Evolutionary conservation across 2,797 vertebrate species (phyloP), one percentile per base, ranked within the genome.

Genomic region (Cossypha dichroa): DNA sequence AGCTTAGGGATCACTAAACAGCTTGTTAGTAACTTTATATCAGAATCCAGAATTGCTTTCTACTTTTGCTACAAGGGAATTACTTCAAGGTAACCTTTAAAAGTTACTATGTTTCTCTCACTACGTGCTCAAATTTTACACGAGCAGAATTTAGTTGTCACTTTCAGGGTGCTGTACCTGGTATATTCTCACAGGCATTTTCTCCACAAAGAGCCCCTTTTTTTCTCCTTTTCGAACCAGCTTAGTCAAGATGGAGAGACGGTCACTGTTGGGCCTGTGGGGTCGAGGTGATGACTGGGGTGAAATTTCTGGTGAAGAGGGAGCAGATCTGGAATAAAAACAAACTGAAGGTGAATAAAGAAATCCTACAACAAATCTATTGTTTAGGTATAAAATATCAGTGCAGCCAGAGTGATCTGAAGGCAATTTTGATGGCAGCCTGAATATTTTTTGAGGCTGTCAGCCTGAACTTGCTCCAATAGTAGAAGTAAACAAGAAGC

Each of bases 161-260:
- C 43, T 87, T 67, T 34, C 26, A 59, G 26, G 28, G 48, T 12
- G 19, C 40, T 73, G 62, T 95, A 99, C 99, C 99, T 99, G 99
- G 94, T 99, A 99, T 95, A 99, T 99, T 81, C 99, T 97, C 83
- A 98, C 99, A 1, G 99, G 99, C 99, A 99, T 99, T 96, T 99
- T 99, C 96, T 99, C 99, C 34, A 99, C 99, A 98, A 99, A 99
- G 18, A 99, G 98, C 11, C 99, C 99, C 93, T 99, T 99, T 95
- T 99, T 99, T 92, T 99, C 99, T 54, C 99, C 99, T 86, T 99
- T 99, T 80, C 99, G 98, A 74, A 99, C 99, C 85, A 99, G 97
- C 45, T 99, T 99, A 40, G 99, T 99, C 91, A 99, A 97, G 96
- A 99, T 98, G 91, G 99, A 99, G 62, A 99, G 99, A 7, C 99